These are phyloP conservation scores for Achatina immaculata DNA, from an alignment of 1,140 invertebrate genomes.

Conservation along the genomic window DNA sequence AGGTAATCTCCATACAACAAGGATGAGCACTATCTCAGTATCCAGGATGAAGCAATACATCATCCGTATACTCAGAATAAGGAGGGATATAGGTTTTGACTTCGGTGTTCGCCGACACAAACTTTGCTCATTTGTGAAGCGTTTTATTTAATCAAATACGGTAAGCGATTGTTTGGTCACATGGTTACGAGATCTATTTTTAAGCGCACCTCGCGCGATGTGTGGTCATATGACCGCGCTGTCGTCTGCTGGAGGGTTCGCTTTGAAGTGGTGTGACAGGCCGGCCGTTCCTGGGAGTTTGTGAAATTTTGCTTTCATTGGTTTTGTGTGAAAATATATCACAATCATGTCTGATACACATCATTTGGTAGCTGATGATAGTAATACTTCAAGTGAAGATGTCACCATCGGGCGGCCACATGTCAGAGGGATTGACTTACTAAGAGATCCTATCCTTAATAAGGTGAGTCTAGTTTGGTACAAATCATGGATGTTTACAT, in stretches of 20 bases:
- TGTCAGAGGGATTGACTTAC: constrained; percentile 60
- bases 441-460: constrained; percentile 63
- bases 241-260: not conserved
- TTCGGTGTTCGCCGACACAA: no score
- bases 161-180: not conserved
- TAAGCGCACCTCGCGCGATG: not conserved
- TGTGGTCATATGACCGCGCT: not conserved
- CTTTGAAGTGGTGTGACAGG: no score
- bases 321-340: no score
- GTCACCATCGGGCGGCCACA: constrained; percentile 21
- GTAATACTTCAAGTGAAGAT: not conserved
- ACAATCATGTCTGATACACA: not conserved
- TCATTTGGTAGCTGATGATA: not conserved
- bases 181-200: constrained; percentile 6
- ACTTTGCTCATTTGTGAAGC: no score
- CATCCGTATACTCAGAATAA: no score
- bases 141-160: no score
- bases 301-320: no score
- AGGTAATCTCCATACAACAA: no score
- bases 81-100: no score
- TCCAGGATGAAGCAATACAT: no score
- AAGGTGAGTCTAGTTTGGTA: constrained; percentile 53
- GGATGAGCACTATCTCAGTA: no score
- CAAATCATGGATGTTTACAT: no score
- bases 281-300: not conserved